These are phyloP conservation scores for Pachymerium ferrugineum DNA, from an alignment of 2,888 invertebrate species.

Conservation along the genomic window DNA sequence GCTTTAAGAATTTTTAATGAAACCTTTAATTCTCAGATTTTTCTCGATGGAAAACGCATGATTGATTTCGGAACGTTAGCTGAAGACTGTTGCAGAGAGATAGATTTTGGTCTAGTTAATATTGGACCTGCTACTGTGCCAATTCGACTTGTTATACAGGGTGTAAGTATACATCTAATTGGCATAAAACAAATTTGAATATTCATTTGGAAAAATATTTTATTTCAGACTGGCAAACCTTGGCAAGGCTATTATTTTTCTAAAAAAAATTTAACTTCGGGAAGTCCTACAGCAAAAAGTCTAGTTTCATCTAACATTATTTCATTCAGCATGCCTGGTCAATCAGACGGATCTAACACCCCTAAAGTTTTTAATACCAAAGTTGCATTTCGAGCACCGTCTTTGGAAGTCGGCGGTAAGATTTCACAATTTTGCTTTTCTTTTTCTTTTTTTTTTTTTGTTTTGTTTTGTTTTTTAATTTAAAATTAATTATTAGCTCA, in stretches of 20 bases:
- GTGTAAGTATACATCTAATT: background rate
- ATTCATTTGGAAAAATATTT: background rate
- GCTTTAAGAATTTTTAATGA: background rate
- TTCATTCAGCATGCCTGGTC: conserved; percentile 20
- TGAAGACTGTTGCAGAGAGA: background rate
- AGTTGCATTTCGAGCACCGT: conserved; percentile 17
- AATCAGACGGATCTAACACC: background rate
- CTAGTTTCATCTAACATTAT: background rate
- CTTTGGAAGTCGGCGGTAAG: background rate
- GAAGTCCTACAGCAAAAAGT: background rate
- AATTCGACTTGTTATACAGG: background rate
- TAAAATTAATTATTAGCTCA: background rate
- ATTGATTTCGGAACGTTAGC: conserved; percentile 7
- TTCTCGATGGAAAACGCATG: background rate
- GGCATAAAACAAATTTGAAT: no score
- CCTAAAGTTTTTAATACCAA: background rate
- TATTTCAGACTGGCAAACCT: background rate
- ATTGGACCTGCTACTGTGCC: conserved; percentile 10
- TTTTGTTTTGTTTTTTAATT: background rate
- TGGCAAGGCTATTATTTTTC: conserved; percentile 30
- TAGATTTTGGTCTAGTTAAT: conserved; percentile 8
- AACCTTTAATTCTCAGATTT: background rate
- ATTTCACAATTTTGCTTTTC: background rate
- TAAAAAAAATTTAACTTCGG: conserved; percentile 13
- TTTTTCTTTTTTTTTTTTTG: no score